Conservation (phyloP, 1,140 invertebrate genomes). For the Drosophila repletoides region DNA sequence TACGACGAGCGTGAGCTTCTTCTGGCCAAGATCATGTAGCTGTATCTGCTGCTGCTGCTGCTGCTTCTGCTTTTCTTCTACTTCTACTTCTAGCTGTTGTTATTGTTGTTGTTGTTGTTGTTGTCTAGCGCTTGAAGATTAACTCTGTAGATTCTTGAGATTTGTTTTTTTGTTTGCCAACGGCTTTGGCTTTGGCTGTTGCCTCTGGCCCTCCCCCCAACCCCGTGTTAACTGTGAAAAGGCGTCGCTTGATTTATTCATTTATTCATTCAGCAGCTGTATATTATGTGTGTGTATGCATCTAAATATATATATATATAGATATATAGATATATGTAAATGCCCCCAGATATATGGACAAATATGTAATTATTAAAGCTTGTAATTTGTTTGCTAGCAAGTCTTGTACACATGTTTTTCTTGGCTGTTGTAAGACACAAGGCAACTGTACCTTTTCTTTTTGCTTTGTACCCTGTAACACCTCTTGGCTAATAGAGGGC, state of each 20-base stretch:
- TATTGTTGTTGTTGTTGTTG: constrained; percentile 3
- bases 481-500: neutral
- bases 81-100: constrained; percentile 5
- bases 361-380: constrained; percentile 54
- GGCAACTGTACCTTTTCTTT: constrained; percentile 31
- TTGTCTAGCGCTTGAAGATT: constrained; percentile 28
- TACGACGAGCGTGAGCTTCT: constrained; percentile 42
- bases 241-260: constrained; percentile 69
- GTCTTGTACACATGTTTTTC: constrained; percentile 38
- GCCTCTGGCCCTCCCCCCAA: constrained; percentile 11
- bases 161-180: constrained; percentile 38
- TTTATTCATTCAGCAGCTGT: constrained; percentile 58
- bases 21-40: constrained; percentile 53
- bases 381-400: constrained; percentile 42
- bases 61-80: neutral
- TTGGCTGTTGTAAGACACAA: constrained; percentile 2
- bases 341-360: neutral
- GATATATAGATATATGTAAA: constrained; percentile 12
- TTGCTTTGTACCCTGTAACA: constrained; percentile 10
- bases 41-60: constrained; percentile 9
- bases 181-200: constrained; percentile 13
- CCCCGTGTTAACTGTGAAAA: constrained; percentile 65
- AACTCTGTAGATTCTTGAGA: constrained; percentile 57
- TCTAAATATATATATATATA: constrained; percentile 17
- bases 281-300: constrained; percentile 31